Base-by-base conservation (phyloP, 2,888 invertebrate genomes). In the Phytoseiulus persimilis region DNA sequence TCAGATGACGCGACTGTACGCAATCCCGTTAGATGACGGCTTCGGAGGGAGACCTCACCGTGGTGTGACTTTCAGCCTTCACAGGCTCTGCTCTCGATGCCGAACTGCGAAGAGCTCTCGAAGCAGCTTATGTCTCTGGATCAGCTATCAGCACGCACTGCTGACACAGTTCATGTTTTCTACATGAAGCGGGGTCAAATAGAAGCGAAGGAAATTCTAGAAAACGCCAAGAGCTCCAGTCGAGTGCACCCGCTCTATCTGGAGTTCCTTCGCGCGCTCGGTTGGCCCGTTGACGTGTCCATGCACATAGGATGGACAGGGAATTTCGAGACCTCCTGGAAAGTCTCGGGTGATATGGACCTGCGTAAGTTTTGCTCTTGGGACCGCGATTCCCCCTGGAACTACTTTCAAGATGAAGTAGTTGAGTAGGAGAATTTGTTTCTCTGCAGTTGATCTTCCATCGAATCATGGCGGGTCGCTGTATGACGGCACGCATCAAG, bases 241-340 rank as follows among this genome's bases (percentile, higher is more conserved):
- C 92, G 92, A 90, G 93, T 94, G 0, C 93, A 93, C 91, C 92
- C 93, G 0, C 94, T 94, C 92, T 95, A 95, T 92, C 92, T 94
- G 91, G 94, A 94, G 91, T 94, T 95, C 91, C 92, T 95, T 31
- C 93, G 94, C 92, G 95, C 96, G 0, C 93, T 99, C 83, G 99
- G 99, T 23, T 96, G 96, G 95, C 95, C 97, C 0, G 97, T 98
- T 23, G 95, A 95, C 91, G 95, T 98, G 39, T 94, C 95, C 83
- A 95, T 95, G 32, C 98, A 98, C 94, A 96, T 96, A 83, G 98
- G 97, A 46, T 99, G 98, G 98, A 96, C 97, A 33, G 98, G 98
- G 0, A 96, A 96, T 93, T 94, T 95, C 90, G 94, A 95, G 90
- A 96, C 95, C n/a, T 97, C 97, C 92, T 97, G 97, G 96, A 95